These are phyloP conservation scores for Syngnathus typhle DNA, from an alignment of 2,113 vertebrate genomes.

Conservation along the genomic window DNA sequence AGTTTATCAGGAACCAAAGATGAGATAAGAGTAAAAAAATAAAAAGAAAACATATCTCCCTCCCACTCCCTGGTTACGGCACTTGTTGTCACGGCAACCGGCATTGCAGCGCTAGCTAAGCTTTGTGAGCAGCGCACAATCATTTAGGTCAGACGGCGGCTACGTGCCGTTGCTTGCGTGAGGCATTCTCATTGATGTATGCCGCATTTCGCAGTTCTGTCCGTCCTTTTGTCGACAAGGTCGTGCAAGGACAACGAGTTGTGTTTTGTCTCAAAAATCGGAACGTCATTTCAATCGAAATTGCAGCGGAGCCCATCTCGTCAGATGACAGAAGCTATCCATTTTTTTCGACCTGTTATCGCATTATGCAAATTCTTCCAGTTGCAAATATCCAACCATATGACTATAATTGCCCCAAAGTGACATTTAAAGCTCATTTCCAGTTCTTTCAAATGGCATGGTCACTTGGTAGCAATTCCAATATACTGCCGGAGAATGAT, in stretches of 20 bases:
- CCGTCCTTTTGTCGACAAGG: too few relatives aligned
- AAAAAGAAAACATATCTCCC: conserved; percentile 26
- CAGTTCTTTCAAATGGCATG: too few relatives aligned
- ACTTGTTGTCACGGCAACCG: conserved; percentile 46
- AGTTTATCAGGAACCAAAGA: conserved; percentile 5
- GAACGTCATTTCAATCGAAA: too few relatives aligned
- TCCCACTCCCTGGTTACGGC: conserved; percentile 37
- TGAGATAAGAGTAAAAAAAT: neutral
- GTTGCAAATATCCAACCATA: neutral
- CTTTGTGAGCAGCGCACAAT: conserved; percentile 25
- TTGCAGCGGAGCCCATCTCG: too few relatives aligned
- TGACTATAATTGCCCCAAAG: neutral
- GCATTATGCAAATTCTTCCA: neutral
- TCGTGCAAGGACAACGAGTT: too few relatives aligned
- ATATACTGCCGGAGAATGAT: too few relatives aligned
- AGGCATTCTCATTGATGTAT: neutral
- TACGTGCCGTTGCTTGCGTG: neutral
- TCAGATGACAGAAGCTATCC: too few relatives aligned
- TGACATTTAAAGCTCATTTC: neutral
- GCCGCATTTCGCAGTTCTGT: too few relatives aligned
- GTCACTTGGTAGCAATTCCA: too few relatives aligned
- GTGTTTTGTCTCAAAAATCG: too few relatives aligned
- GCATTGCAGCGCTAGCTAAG: conserved; percentile 20
- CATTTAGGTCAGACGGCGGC: conserved; percentile 16
- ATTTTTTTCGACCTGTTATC: neutral